A percentile compares a stretch with the other conserved stretches of the same genome.
These are phyloP conservation scores for Leptura quadrifasciata DNA, from an alignment of 2,888 invertebrate species.

Conservation along the genomic window DNA sequence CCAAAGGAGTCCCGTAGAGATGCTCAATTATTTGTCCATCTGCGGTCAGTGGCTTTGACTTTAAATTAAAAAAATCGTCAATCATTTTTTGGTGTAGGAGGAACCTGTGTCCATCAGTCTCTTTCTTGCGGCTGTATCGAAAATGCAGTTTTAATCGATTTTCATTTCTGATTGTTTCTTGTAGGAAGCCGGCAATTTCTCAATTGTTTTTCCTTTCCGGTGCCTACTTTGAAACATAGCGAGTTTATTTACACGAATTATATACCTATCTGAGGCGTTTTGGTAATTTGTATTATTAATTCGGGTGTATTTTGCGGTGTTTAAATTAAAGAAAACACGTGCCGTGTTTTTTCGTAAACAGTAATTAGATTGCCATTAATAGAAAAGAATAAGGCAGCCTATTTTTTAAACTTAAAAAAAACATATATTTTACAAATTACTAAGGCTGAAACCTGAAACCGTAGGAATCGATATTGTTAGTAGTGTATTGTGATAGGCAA, in stretches of 20 bases:
- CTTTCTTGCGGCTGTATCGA: slow-evolving; percentile 48
- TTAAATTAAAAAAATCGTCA: slow-evolving; percentile 54
- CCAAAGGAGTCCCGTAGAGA: slow-evolving; percentile 19
- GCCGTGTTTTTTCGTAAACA: neutral
- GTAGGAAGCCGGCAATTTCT: neutral
- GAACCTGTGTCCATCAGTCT: slow-evolving; percentile 49
- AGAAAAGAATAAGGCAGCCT: neutral
- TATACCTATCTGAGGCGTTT: neutral
- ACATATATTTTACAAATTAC: too few species aligned
- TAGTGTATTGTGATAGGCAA: too few species aligned
- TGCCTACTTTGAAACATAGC: neutral
- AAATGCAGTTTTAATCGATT: slow-evolving; percentile 60
- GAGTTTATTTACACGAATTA: neutral
- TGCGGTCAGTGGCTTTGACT: slow-evolving; percentile 57
- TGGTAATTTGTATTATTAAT: slow-evolving; percentile 7
- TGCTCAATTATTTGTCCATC: slow-evolving; percentile 61
- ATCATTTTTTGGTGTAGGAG: slow-evolving; percentile 56
- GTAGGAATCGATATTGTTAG: too few species aligned
- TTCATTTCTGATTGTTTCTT: neutral
- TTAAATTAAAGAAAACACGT: neutral
- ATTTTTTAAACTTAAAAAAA: too few species aligned
- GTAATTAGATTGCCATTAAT: neutral
- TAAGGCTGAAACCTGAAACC: too few species aligned
- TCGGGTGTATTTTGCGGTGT: slow-evolving; percentile 1
- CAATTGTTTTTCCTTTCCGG: slow-evolving; percentile 7